Percentiles rank a stretch among this genome's conserved stretches.
These are phyloP conservation scores for Pampusana beccarii DNA, from an alignment of 2,113 vertebrate genomes.

Conservation along the genomic window DNA sequence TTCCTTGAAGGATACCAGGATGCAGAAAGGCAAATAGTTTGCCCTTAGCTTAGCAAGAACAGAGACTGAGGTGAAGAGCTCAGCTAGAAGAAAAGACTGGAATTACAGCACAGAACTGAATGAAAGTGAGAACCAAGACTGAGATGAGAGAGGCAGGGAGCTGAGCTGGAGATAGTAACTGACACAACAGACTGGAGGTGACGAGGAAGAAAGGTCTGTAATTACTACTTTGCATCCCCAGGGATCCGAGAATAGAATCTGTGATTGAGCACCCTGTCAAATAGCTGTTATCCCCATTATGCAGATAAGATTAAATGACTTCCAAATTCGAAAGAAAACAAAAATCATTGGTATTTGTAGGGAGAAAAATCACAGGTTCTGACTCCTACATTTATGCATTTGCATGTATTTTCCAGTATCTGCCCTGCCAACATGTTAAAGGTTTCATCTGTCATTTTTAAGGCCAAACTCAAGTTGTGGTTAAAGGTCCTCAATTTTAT, in stretches of 20 bases:
- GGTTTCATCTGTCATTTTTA: background rate
- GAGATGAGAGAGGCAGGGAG: background rate
- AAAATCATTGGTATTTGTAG: background rate
- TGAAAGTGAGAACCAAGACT: background rate
- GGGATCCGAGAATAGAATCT: background rate
- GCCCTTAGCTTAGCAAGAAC: background rate
- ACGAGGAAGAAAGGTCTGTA: background rate
- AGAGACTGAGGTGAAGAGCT: background rate
- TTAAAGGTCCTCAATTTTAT: background rate
- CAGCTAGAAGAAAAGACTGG: rapidly evolving
- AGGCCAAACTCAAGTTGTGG: background rate
- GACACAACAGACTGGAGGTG: background rate
- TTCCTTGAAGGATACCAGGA: background rate
- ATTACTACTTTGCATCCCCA: background rate
- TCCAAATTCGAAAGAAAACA: background rate
- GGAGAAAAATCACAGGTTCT: background rate
- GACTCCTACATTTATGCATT: background rate
- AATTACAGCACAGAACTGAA: background rate
- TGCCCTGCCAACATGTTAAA: background rate
- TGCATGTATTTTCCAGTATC: background rate
- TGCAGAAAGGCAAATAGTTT: background rate
- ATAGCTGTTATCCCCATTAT: background rate
- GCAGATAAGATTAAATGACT: background rate
- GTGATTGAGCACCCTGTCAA: background rate
- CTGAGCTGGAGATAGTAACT: background rate